Base-by-base conservation (phyloP, 1,140 invertebrate genomes). In the Halesus radiatus region DNA sequence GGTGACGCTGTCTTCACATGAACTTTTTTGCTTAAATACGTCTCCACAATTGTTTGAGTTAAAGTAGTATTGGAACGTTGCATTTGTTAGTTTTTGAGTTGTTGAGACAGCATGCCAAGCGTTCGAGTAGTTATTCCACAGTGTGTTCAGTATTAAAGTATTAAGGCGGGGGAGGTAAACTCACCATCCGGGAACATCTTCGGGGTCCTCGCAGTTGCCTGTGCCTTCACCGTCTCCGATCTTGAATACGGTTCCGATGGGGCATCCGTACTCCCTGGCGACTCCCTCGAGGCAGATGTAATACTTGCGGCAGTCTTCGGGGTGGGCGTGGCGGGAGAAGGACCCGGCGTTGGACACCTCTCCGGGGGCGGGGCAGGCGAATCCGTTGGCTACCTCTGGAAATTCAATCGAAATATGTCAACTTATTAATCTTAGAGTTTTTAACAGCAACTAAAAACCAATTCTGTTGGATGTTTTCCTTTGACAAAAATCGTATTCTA, bases 171-270 rank as follows among this genome's bases (percentile, higher is more conserved):
- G 54, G 20, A 22, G n/a, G 18, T 20, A 52, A 64, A 92, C 96
- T 96, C 90, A 98, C 96, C 96, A 98, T 93, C 96, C 96, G 87
- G 94, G 94, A 91, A 98, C 96, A 88, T 97, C 96, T 91, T 96
- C 95, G 79, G 96, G 96, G 85, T 97, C 96, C 89, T 97, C 95
- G 88, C 97, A 98, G 90, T 96, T 96, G 79, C 97, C 96, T 80
- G 94, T 94, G 84, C 96, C 96, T 79, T 97, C 96, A 84, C 93
- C 87, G 84, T 96, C 94, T 66, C 96, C 96, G 86, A 98, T 98
- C 88, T 98, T 97, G 94, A 98, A 98, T 15, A 98, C 97, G 22
- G 96, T 98, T 79, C 97, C 97, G 85, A 98, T 96, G 83, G 96
- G 96, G 89, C 97, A 98, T 76, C 97, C 97, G 88, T 98, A 98